Evolutionary conservation across 2,888 invertebrate species (phyloP), one percentile per base, ranked within the genome.

Genomic region (Steinernema hermaphroditum): DNA sequence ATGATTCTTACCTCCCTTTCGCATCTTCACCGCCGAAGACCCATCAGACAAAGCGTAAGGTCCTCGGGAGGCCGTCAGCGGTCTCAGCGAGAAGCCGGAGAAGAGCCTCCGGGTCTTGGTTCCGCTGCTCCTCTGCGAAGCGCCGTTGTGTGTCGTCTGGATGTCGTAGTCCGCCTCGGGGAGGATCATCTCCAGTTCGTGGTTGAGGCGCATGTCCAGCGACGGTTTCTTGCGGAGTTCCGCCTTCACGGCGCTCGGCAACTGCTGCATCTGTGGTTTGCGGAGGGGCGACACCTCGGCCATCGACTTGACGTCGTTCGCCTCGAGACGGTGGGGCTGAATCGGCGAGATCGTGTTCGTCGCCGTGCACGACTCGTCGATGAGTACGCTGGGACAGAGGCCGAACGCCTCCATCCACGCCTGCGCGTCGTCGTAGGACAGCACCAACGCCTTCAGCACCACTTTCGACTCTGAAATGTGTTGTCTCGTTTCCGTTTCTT

Each of bases 401-500:
- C 19, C 32, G 27, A 74, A 57, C 32, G 69, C 69, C 32, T 74
- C 74, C 69, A 74, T n/a, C 93, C 76, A 96, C 88, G 37, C 37
- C 9, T 68, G 34, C 34, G 41, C 41, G 9, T 68, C 68, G 34
- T 68, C 68, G 68, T 41, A 37, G 19, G 68, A 68, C 0, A 92
- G 91, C 83, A 96, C 92, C 19, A 12, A 41, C 19, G 41, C 41
- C n/a, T 68, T 41, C 37, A 68, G 68, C 22, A 68, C 22, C 9
- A 24, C 24, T 16, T 62, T 71, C 19, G 62, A 43, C 24, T 57
- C 57, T 43, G 50, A n/a, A 54, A n/a, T n/a, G n/a, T n/a, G n/a
- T n/a, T n/a, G n/a, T n/a, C n/a, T n/a, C n/a, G n/a, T n/a, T n/a
- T n/a, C n/a, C n/a, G n/a, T n/a, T n/a, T n/a, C n/a, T n/a, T n/a